Evolutionary conservation across 2,113 vertebrate genomes (phyloP), one percentile per base, ranked within the genome.

Genomic region (Polypterus senegalus): DNA sequence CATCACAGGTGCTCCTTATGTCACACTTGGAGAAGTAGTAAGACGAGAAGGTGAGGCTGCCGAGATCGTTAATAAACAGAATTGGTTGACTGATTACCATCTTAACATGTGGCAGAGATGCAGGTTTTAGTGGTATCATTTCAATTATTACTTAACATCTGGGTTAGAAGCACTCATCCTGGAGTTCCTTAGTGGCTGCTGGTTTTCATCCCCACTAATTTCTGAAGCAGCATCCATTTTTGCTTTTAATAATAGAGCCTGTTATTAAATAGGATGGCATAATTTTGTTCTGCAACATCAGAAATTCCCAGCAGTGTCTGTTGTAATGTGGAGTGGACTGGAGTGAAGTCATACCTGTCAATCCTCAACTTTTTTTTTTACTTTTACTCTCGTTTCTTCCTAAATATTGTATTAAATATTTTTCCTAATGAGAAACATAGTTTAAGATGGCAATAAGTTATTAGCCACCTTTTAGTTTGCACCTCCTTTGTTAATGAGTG

Each of bases 1-100:
- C 11, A 88, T 88, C 47, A 63, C 85, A 59, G 89, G 88, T 53
- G 88, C 89, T 57, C 71, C 89, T 46, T 97, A 97, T 73, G 3
- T 90, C 3, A 90, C 86, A 56, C 76, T 98, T 6, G 96, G 96
- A 59, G 96, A 98, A 47, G 68, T 73, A 0, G 89, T 94, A 64
- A 77, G 72, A 2, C 62, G 67, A 53, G 69, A 88, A 7, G 90
- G 94, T 98, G 81, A 89, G 68, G 44, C 27, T 7, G 3, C 48
- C 47, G 8, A 56, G 54, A 27, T 45, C 11, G 48, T 4, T 59
- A 47, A 7, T n/a, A 45, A n/a, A 8, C 46, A 47, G 46, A 44
- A 45, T 7, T 11, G 8, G 27, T 5, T 4, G 53, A 27, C 4
- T 47, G 5, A 9, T n/a, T 58, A 11, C n/a, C 5, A 49, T 4